Base-by-base conservation (phyloP, 1,140 invertebrate species). In the Panulirus ornatus region DNA sequence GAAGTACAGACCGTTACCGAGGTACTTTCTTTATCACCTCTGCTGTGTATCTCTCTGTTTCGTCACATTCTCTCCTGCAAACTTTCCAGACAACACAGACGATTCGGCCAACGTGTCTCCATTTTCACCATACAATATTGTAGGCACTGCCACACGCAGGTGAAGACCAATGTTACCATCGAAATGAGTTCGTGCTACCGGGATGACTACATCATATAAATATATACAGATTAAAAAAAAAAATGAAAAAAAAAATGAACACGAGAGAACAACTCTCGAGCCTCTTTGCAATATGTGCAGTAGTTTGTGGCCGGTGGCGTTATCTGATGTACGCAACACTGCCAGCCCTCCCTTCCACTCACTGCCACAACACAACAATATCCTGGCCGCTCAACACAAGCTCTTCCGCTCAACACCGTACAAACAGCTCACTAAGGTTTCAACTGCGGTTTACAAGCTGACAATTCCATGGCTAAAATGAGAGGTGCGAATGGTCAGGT, bases 301-400 rank as follows among this genome's bases (percentile, higher is more conserved):
- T 27, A 44, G 54, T 22, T 66, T 79, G 75, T 87, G 75, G 58
- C 27, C 30, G 85, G 75, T 38, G 73, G 75, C 40, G n/a, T 78
- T 79, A 66, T 47, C 47, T 79, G 85, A 44, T 70, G 75, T 79
- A 63, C 71, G 36, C 54, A 44, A 34, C 47, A 47, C 51, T 27
- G 36, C n/a, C 22, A 34, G 79, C 9, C 30, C 30, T 63, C 14
- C 5, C 11, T 0, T 40, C 40, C 40, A 0, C n/a, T 27, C 40
- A 6, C n/a, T 42, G 38, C 84, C 38, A n/a, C 73, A 87, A 34
- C 73, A 75, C 75, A 22, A 30, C 36, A 27, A 71, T 44, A 42
- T 22, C 42, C 47, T 30, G 19, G 19, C 11, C 38, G 63, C 63
- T 22, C 42, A n/a, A 27, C n/a, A 47, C n/a, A 42, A 2, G 8